Evolutionary conservation across 2,888 invertebrate genomes (phyloP).

Genomic region (Athrips mouffetella): DNA sequence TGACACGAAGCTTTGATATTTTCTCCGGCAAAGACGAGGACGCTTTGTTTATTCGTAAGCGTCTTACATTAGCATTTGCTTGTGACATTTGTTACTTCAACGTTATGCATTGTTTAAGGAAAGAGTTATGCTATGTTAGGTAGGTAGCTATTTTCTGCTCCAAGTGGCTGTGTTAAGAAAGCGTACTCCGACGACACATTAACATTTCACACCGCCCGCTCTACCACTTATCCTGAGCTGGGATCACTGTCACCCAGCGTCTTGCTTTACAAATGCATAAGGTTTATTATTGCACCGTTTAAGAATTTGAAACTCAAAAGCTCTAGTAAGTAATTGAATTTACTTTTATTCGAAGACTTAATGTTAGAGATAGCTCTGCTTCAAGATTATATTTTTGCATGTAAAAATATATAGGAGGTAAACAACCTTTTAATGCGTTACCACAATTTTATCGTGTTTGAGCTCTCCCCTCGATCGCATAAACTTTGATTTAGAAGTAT

Average conservation of each 20-base stretch:
- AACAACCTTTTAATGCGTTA: not conserved
- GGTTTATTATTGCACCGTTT: slow-evolving; percentile 7
- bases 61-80: not conserved
- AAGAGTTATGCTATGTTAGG: slow-evolving; percentile 26
- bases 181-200: slow-evolving; percentile 36
- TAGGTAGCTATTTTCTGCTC: slow-evolving; percentile 42
- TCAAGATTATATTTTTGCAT: too few relatives aligned
- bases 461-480: not conserved
- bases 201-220: slow-evolving; percentile 30
- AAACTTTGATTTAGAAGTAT: slow-evolving; percentile 4
- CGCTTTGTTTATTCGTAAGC: not conserved
- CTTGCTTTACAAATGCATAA: slow-evolving; percentile 6
- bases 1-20: slow-evolving; percentile 3
- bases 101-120: slow-evolving; percentile 18
- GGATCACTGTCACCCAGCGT: slow-evolving; percentile 15
- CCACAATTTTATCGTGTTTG: not conserved
- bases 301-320: not conserved
- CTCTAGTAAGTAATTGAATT: not conserved
- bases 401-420: not conserved
- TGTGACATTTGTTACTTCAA: slow-evolving; percentile 12
- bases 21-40: not conserved
- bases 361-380: too few relatives aligned
- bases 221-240: slow-evolving; percentile 28
- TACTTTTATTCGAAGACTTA: slow-evolving; percentile 7
- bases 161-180: slow-evolving; percentile 47